phyloP scores from a whole-genome alignment of 2,113 vertebrate species.

The Salminus brasiliensis region DNA sequence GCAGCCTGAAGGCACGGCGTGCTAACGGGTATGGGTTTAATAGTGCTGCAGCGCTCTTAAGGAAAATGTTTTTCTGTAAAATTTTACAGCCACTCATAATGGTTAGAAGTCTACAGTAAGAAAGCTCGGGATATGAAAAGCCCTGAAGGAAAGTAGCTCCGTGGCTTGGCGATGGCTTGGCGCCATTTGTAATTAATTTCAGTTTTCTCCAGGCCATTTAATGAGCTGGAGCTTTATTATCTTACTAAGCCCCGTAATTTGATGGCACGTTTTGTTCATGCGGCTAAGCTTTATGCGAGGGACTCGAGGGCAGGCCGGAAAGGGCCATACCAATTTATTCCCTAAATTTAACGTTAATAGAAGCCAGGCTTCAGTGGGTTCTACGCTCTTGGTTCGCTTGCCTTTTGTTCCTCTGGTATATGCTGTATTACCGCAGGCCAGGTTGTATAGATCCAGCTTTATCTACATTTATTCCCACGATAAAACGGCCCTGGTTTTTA shows the following conservation, averaged over 20 bases:
- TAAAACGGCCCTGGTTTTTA: not conserved
- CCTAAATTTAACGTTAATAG: slow-evolving; percentile 62
- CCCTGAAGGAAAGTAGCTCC: not conserved
- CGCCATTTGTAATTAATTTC: slow-evolving; percentile 16
- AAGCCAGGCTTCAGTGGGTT: slow-evolving; percentile 53
- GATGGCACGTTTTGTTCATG: slow-evolving; percentile 52
- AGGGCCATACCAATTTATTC: slow-evolving; percentile 62
- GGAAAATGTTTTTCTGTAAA: not conserved
- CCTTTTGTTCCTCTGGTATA: not conserved
- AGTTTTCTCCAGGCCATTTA: not conserved
- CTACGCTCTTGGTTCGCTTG: not conserved
- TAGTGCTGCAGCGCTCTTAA: not conserved
- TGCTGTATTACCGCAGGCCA: not conserved
- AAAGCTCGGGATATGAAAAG: not conserved
- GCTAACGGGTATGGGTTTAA: not conserved
- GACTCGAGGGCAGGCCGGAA: slow-evolving; percentile 52
- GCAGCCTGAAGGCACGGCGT: not conserved
- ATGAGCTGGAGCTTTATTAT: slow-evolving; percentile 7
- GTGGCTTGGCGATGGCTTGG: slow-evolving; percentile 2
- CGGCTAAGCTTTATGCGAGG: slow-evolving; percentile 51
- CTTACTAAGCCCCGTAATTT: slow-evolving; percentile 17
- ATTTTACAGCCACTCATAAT: not conserved
- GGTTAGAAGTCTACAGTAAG: not conserved
- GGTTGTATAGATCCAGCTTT: slow-evolving; percentile 6
- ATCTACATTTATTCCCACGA: not conserved